Evolutionary conservation across 2,113 vertebrate genomes (phyloP), one percentile per base, ranked within the genome.

Genomic region (Regulus satrapa): DNA sequence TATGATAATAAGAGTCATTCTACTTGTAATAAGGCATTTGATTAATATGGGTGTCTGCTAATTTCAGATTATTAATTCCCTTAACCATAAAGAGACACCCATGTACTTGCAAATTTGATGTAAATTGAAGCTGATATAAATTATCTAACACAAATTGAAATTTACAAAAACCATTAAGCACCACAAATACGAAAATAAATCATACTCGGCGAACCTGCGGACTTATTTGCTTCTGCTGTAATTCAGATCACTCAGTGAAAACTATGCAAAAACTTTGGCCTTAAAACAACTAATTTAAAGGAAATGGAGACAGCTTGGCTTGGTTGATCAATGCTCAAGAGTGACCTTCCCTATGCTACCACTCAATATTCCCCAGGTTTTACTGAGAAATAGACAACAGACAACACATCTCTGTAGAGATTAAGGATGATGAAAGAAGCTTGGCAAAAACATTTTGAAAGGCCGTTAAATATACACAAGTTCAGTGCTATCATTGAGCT

Each of bases 101-200:
- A 74, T 77, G 89, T 78, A 89, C 72, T 76, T 86, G 67, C 66
- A 96, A 96, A 97, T 95, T 31, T 93, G 91, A 97, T 96, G 96
- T 56, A 96, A 97, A 97, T 95, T 94, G 94, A 94, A 96, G 85
- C 62, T 93, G 95, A 97, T 97, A 89, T 68, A 94, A 96, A 97
- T 97, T 97, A 95, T 91, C 87, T 40, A 91, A 82, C 92, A 94
- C 89, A 96, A 96, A 97, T 75, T 95, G 85, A 94, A 97, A 95
- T 96, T 97, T 95, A 95, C 88, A 93, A 96, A 97, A 97, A 87
- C 76, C 87, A 93, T 97, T 96, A 95, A 93, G 87, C 0, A 1
- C 48, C 79, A 87, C 76, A 94, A 94, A 97, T 83, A 55, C 46
- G 69, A 94, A 95, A 95, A 97, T 96, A 95, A 96, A 95, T 97